These are phyloP conservation scores for Nycticryphes semicollaris DNA, from an alignment of 2,113 vertebrate genomes.

Conservation along the genomic window DNA sequence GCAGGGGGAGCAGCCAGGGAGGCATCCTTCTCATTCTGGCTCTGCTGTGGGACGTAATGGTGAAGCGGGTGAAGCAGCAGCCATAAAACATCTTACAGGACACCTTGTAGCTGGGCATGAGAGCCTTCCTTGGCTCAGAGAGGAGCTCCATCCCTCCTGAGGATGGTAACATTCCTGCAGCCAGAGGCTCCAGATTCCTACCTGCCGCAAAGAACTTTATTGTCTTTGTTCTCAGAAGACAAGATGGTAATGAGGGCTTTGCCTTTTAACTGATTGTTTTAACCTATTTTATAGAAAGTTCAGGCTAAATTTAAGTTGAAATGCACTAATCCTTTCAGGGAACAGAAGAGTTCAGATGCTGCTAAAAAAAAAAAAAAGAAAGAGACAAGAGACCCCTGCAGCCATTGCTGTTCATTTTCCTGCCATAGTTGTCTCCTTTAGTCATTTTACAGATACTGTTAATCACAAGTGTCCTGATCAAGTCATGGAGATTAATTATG, in stretches of 20 bases:
- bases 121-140: background rate
- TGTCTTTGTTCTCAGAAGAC: background rate
- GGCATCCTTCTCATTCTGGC: accelerated
- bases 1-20: accelerated
- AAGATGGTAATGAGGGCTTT: background rate
- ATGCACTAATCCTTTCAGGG: background rate
- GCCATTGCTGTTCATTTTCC: background rate
- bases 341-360: background rate
- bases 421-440: background rate
- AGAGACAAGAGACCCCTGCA: background rate
- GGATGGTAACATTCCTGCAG: background rate
- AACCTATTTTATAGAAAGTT: background rate
- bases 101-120: background rate
- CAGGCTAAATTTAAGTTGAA: background rate
- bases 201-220: background rate
- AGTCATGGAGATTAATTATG: background rate
- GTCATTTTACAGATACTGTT: background rate
- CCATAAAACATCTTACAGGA: background rate
- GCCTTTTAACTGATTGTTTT: background rate
- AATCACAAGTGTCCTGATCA: background rate
- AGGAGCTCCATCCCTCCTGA: background rate
- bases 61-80: background rate
- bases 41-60: background rate
- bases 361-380: background rate
- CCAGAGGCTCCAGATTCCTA: background rate